Evolutionary conservation across 2,888 invertebrate species (phyloP).

Genomic region (Lochmaea capreae): DNA sequence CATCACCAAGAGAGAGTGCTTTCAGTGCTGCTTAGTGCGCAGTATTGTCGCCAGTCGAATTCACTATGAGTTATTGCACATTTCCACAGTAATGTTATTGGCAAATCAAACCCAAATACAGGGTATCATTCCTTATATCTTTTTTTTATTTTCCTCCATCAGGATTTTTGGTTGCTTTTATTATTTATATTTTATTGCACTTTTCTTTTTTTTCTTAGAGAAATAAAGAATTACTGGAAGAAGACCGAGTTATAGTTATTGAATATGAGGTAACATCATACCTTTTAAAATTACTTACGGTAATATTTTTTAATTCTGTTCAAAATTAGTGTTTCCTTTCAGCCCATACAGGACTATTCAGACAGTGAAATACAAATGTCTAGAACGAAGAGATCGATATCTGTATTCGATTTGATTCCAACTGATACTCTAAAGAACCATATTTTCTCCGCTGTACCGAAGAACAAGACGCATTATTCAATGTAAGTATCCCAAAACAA

Average conservation of each 20-base stretch:
- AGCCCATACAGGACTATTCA: constrained; percentile 49
- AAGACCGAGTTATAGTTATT: constrained; percentile 36
- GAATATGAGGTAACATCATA: constrained; percentile 32
- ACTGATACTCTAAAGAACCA: constrained; percentile 54
- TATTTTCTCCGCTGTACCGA: constrained; percentile 37
- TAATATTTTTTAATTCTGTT: constrained; percentile 4
- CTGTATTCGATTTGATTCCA: constrained; percentile 61
- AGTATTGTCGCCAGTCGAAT: no score
- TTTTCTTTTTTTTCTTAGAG: constrained; percentile 32
- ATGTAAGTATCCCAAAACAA: constrained; percentile 44
- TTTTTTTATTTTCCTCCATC: background rate
- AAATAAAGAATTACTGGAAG: constrained; percentile 27
- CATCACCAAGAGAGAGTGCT: no score
- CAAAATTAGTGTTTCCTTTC: constrained; percentile 30
- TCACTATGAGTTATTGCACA: no score
- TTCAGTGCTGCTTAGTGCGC: no score
- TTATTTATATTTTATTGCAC: constrained; percentile 18
- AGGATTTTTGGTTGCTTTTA: background rate
- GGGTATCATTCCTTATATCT: background rate
- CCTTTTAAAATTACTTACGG: background rate
- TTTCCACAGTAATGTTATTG: no score
- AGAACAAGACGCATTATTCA: constrained; percentile 53
- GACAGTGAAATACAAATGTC: constrained; percentile 51
- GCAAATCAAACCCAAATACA: background rate
- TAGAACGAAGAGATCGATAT: constrained; percentile 54